Evolutionary conservation across 2,888 invertebrate species (phyloP), one percentile per base, ranked within the genome.

Genomic region (Eupithecia insigniata): DNA sequence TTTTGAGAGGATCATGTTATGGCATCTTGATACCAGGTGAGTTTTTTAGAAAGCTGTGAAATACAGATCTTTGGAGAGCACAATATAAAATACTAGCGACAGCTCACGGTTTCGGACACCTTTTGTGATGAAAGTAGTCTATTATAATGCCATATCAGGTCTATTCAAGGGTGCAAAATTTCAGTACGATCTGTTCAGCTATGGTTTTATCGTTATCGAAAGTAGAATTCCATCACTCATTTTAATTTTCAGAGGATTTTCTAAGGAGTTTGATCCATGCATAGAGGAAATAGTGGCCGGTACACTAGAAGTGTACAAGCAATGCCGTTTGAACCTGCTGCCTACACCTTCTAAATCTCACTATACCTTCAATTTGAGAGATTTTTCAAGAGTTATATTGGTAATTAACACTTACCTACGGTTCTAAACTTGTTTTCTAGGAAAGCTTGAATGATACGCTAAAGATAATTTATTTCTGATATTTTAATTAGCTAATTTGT

Each of bases 311-410:
- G 96, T 99, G 5, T 99, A 98, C 88, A 98, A 98, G 85, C 95
- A 96, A 81, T 97, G 98, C 70, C 95, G 97, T 68, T 83, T 94
- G n/a, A 96, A 97, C 89, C 95, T 99, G 72, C 90, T 99, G 66
- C 99, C 99, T 0, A 99, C 98, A 0, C 99, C 99, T 0, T 95
- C 97, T 0, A 99, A 99, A 87, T 98, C 98, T 0, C 99, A 99
- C 90, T 99, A 99, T 87, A 95, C 98, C 10, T 99, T 99, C 90
- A 99, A 99, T 91, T 95, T 99, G 79, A 95, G 99, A 80, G 99
- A 99, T 89, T 99, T 99, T 89, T 97, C 98, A 0, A 95, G 98
- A 84, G 99, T 99, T 16, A 97, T 99, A 83, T 96, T 97, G 94
- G 97, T 96, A 89, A 84, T 75, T 60, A 6, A 16, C 1, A 39